Percentiles rank a stretch among this genome's conserved stretches.
phyloP scores from a whole-genome alignment of 2,113 vertebrate genomes.

The Dipodomys ordii region DNA sequence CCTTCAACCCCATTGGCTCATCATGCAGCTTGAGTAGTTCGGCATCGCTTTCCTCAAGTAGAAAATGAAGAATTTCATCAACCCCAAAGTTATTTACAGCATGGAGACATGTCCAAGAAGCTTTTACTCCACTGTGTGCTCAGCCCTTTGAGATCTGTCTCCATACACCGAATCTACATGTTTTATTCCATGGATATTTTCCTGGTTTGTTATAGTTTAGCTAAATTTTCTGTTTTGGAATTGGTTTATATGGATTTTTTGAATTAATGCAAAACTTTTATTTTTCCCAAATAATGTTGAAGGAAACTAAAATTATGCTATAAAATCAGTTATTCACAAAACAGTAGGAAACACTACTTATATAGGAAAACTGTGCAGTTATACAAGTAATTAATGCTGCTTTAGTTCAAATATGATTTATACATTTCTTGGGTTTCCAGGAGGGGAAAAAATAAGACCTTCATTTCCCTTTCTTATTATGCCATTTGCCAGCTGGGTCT shows the following conservation, averaged over 20 bases:
- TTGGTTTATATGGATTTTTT: slow-evolving; percentile 44
- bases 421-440: slow-evolving; percentile 65
- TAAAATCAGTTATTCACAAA: slow-evolving; percentile 27
- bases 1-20: background rate
- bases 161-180: background rate
- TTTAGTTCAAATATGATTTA: slow-evolving; percentile 57
- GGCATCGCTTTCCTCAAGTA: background rate
- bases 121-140: background rate
- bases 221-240: slow-evolving; percentile 38
- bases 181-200: background rate
- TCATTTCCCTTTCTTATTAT: slow-evolving; percentile 79
- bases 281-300: slow-evolving; percentile 29
- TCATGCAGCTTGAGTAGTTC: background rate
- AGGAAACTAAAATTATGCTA: background rate
- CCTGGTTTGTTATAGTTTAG: slow-evolving; percentile 10
- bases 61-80: background rate
- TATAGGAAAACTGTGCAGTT: background rate
- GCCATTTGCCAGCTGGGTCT: slow-evolving; percentile 73
- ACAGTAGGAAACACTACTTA: slow-evolving; percentile 39
- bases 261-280: slow-evolving; percentile 17
- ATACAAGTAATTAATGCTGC: slow-evolving; percentile 33
- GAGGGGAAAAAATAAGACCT: slow-evolving; percentile 46
- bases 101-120: background rate
- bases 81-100: background rate
- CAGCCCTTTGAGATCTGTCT: slow-evolving; percentile 7